Evolutionary conservation across 2,797 vertebrate species (phyloP).

Genomic region (Parambassis ranga): DNA sequence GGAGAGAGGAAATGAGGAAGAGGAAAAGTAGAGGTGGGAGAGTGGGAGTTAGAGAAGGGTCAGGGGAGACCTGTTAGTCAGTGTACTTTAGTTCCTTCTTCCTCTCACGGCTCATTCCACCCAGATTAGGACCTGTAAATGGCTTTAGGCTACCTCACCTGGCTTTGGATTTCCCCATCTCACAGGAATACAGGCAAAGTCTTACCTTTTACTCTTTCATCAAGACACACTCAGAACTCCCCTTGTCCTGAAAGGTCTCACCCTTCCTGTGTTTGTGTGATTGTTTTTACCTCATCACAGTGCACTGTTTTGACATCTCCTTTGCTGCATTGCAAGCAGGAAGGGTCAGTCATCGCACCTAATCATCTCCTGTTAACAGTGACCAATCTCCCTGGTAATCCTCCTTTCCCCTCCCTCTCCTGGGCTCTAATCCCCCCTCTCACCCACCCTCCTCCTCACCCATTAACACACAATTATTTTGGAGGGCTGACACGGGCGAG

Average conservation of each 20-base stretch:
- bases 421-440: conserved; percentile 47
- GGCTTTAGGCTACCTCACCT: conserved; percentile 58
- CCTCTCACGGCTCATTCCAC: conserved; percentile 73
- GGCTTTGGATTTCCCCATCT: conserved; percentile 36
- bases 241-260: neutral
- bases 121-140: conserved; percentile 70
- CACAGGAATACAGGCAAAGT: conserved; percentile 30
- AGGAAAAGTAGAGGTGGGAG: conserved; percentile 65
- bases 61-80: conserved; percentile 73
- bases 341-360: conserved; percentile 71
- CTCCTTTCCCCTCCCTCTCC: conserved; percentile 42
- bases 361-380: conserved; percentile 73
- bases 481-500: conserved; percentile 47
- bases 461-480: conserved; percentile 81
- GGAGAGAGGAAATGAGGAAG: conserved; percentile 70
- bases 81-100: conserved; percentile 73
- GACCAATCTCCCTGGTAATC: conserved; percentile 68
- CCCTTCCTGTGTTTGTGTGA: conserved; percentile 1
- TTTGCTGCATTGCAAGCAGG: conserved; percentile 10
- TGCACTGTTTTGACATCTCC: conserved; percentile 17
- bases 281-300: neutral
- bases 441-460: conserved; percentile 46
- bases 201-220: conserved; percentile 37
- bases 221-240: conserved; percentile 18
- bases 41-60: conserved; percentile 68